These are phyloP conservation scores for Callithrix jacchus DNA, from an alignment of 2,113 vertebrate species.

Conservation along the genomic window DNA sequence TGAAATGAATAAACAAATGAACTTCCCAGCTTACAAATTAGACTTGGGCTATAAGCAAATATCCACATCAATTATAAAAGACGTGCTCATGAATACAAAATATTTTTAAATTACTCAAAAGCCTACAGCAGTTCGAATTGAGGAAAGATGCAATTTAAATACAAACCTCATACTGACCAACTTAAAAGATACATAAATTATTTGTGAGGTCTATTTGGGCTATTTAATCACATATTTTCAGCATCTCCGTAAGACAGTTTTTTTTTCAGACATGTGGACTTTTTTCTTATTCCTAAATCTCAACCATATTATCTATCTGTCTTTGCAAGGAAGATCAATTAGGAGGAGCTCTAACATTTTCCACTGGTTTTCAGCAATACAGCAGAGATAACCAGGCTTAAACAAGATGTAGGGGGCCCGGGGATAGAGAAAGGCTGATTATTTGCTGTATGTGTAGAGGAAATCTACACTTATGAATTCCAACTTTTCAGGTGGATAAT, in stretches of 20 bases:
- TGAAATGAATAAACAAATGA: constrained; percentile 30
- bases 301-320: not conserved
- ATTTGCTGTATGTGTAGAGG: not conserved
- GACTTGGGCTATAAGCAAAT: constrained; percentile 3
- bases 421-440: not conserved
- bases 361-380: not conserved
- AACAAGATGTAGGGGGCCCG: not conserved
- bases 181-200: not conserved
- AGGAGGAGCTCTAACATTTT: not conserved
- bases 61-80: constrained; percentile 52
- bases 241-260: not conserved
- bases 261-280: not conserved
- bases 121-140: not conserved
- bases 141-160: constrained; percentile 39
- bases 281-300: not conserved
- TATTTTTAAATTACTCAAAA: constrained; percentile 44
- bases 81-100: constrained; percentile 31
- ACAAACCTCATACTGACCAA: not conserved
- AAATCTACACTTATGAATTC: not conserved
- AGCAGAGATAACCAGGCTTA: not conserved
- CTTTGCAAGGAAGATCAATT: not conserved
- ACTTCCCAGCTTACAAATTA: constrained; percentile 40
- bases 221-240: constrained; percentile 33
- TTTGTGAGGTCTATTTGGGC: not conserved
- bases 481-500: not conserved